Base-by-base conservation (phyloP, 2,113 vertebrate species). In the Lophochroa leadbeateri region DNA sequence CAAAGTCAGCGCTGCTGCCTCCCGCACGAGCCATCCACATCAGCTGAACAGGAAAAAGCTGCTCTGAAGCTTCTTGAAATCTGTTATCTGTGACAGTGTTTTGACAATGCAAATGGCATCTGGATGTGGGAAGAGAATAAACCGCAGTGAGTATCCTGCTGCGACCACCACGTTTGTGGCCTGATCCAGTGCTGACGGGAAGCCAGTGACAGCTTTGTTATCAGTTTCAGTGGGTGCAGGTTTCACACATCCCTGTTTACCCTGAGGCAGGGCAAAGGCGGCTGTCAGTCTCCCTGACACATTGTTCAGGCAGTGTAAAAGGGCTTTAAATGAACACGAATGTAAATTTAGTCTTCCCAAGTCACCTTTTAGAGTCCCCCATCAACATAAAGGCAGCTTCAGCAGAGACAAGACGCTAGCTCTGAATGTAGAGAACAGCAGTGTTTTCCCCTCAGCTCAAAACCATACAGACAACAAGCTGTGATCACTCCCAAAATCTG, bases 1-100 rank as follows among this genome's bases (percentile, higher is more conserved):
- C 35, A 16, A 24, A 58, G 33, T 10, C 57, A 46, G 63, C 0
- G 0, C n/a, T 57, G 52, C 60, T 0, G 0, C 25, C 53, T 83
- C 75, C 79, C 10, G 13, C 68, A 31, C 0, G 2, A 88, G 79
- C 24, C 58, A 57, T 17, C 29, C 71, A 23, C 41, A 37, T 17
- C 0, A 2, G 52, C 70, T 29, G 39, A 39, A 27, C 6, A 29
- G 11, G 63, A 50, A 83, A 77, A 39, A 64, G 82, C 35, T 50
- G 74, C 82, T 69, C 75, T 35, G 35, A 89, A 84, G 61, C 47
- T 60, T 58, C 25, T 17, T 41, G 69, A 74, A 92, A 88, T 5
- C 46, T 53, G 9, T 37, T 50, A 68, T 17, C 60, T 1, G 0
- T 43, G 82, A 70, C 10, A 41, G 47, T 29, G 60, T 83, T 93